phyloP scores from a whole-genome alignment of 2,888 invertebrate genomes.

The Cecidostiba fungosa region DNA sequence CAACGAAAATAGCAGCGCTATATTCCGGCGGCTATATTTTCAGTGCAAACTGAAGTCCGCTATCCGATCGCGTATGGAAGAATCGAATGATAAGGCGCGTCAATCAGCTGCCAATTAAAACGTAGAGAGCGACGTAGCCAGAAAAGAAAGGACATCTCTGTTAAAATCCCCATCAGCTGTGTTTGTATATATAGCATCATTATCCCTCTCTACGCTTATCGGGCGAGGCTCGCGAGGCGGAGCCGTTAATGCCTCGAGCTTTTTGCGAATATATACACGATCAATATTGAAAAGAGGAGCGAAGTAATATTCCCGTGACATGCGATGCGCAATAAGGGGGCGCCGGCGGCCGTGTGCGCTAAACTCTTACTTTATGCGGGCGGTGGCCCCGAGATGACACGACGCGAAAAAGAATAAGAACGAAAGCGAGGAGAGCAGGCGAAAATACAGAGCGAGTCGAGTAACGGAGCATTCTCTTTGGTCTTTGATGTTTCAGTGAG shows the following conservation, averaged over 20 bases:
- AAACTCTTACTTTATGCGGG: conserved; percentile 1
- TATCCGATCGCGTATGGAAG: too few species aligned
- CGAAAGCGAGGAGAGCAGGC: too few species aligned
- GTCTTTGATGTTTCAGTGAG: conserved; percentile 72
- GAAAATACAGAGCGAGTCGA: conserved; percentile 19
- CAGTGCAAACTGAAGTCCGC: not conserved
- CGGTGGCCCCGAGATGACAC: not conserved
- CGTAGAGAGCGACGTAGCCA: too few species aligned
- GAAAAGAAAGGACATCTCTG: too few species aligned
- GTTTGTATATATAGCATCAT: too few species aligned
- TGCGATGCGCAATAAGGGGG: conserved; percentile 20
- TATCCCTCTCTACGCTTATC: too few species aligned
- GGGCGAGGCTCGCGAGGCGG: not conserved
- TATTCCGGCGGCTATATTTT: not conserved
- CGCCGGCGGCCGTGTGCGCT: not conserved
- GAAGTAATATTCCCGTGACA: conserved; percentile 47
- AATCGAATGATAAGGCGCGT: not conserved
- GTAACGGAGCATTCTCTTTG: conserved; percentile 35
- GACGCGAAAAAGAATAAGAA: conserved; percentile 15
- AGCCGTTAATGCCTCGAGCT: conserved; percentile 13
- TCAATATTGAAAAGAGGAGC: conserved; percentile 50
- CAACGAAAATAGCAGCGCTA: not conserved
- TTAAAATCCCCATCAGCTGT: too few species aligned
- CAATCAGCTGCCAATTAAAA: not conserved
- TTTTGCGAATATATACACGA: conserved; percentile 31